Evolutionary conservation across 2,113 vertebrate species (phyloP).

Genomic region (Ploceus nigricollis): DNA sequence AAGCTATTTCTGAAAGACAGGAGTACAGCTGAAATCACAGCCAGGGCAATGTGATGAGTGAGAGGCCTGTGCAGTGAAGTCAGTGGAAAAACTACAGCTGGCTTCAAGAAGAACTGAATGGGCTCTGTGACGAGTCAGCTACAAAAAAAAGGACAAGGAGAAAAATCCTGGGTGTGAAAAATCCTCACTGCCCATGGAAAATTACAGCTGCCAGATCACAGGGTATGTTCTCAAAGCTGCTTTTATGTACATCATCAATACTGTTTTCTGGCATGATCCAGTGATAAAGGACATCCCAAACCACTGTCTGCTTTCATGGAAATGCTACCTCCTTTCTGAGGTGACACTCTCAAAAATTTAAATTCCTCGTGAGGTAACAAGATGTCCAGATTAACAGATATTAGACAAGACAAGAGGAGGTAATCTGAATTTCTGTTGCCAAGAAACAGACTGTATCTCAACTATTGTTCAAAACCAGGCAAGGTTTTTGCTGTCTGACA

Average conservation of each 20-base stretch:
- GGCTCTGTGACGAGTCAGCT: neutral
- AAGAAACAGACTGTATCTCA: neutral
- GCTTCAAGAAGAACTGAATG: neutral
- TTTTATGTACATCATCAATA: neutral
- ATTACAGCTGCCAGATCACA: neutral
- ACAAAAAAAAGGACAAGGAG: neutral
- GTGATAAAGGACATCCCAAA: neutral
- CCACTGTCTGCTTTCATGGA: neutral
- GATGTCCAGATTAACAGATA: neutral
- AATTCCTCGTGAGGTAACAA: neutral
- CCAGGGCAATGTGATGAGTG: neutral
- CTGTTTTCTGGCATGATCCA: neutral
- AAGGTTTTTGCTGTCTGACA: neutral
- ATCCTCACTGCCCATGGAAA: neutral
- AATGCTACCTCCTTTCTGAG: neutral
- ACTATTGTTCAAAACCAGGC: neutral
- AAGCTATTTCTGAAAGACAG: neutral
- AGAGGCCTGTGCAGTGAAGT: neutral
- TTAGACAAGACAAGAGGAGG: neutral
- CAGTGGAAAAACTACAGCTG: slow-evolving; percentile 28
- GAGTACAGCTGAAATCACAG: neutral
- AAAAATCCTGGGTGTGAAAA: neutral
- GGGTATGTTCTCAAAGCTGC: neutral
- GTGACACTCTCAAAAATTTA: neutral
- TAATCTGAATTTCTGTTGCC: neutral